Evolutionary conservation across 2,797 vertebrate species (phyloP), one percentile per base, ranked within the genome.

Genomic region (Discoglossus pictus): DNA sequence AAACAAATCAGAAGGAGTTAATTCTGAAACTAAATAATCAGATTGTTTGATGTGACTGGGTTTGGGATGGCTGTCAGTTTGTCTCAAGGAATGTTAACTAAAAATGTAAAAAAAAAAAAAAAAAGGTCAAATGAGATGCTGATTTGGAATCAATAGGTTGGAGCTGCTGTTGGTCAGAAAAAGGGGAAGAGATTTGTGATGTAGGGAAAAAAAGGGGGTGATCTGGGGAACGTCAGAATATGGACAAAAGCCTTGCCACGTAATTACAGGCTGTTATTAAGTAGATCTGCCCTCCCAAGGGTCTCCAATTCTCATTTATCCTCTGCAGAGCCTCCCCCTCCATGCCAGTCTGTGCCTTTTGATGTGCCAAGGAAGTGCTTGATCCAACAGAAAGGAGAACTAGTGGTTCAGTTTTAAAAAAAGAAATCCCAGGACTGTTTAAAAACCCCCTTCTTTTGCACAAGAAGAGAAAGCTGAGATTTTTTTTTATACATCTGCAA

Each of bases 201-300:
- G 82, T 27, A 67, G 43, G 79, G n/a, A n/a, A 72, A 85, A 82
- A 73, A 77, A 70, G 77, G 79, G 81, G 79, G 68, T 48, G 78
- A 75, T 81, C 87, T 91, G 90, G 82, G 77, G 83, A 91, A 87
- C 89, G 87, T 93, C 92, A 90, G 88, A 80, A 82, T 76, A 84
- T 78, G 83, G 89, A 85, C 87, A 83, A 86, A 89, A 78, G 79
- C 84, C 79, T 77, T 88, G 91, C 91, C 91, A 90, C 90, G 89
- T 93, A 93, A 93, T 93, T 91, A 88, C 79, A 87, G 84, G 78
- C 87, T 86, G 86, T 84, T 81, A 86, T 88, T 89, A 89, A 85
- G 80, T 76, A 74, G 79, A 75, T 83, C 80, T 82, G 79, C 84
- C 87, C 86, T 88, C 87, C 83, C 87, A 67, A 77, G 84, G 87